Evolutionary conservation across 2,113 vertebrate genomes (phyloP).

Genomic region (Diphyllodes magnificus): DNA sequence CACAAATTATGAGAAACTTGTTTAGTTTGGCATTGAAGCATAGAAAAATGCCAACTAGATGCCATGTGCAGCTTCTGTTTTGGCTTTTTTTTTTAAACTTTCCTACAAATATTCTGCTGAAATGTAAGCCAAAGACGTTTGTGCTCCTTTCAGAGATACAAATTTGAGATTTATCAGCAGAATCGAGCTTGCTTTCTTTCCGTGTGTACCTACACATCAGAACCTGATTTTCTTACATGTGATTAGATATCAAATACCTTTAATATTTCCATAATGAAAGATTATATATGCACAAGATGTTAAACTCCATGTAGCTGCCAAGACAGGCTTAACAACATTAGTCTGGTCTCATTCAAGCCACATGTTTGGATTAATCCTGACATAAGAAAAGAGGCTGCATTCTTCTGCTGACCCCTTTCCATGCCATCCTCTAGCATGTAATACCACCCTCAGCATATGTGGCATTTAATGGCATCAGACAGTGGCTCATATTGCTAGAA

Average conservation of each 20-base stretch:
- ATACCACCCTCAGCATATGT: background rate
- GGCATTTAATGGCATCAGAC: background rate
- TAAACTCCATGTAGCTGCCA: background rate
- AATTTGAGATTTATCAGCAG: background rate
- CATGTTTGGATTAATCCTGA: background rate
- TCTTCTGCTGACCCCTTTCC: background rate
- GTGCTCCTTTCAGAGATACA: background rate
- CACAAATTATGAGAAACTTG: background rate
- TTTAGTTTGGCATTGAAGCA: background rate
- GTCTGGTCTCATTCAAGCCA: background rate
- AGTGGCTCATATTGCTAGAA: background rate
- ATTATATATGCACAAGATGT: background rate
- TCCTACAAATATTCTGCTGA: background rate
- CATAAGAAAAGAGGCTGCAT: background rate
- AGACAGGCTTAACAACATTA: background rate
- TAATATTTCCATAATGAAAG: background rate
- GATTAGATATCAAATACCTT: background rate
- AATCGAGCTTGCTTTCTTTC: background rate
- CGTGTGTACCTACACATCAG: background rate
- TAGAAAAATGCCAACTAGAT: background rate
- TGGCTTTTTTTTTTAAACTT: background rate
- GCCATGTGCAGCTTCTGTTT: background rate
- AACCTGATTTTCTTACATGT: background rate
- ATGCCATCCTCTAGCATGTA: background rate
- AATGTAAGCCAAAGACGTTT: background rate